Conservation (phyloP, 2,888 invertebrate genomes). For the Cheilosia vulpina region DNA sequence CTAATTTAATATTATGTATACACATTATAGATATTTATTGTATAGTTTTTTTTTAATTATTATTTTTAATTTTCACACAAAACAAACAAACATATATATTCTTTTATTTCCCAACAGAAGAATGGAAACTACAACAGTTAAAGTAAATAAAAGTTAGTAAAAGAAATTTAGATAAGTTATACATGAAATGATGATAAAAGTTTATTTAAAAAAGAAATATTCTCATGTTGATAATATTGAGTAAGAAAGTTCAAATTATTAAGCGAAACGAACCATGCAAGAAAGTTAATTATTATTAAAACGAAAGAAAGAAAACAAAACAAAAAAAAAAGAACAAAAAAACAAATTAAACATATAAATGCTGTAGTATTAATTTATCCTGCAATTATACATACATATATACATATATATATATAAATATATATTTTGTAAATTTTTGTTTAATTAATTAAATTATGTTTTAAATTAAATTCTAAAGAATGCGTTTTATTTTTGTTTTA, state of each 20-base stretch:
- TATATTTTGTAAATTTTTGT: constrained; percentile 75
- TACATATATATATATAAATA: constrained; percentile 50
- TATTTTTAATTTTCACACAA: constrained; percentile 42
- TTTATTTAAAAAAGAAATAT: constrained; percentile 36
- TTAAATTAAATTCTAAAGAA: constrained; percentile 72
- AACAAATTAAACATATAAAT: constrained; percentile 63
- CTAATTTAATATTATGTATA: constrained; percentile 54
- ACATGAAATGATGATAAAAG: constrained; percentile 51
- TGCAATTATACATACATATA: constrained; percentile 69
- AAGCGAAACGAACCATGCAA: constrained; percentile 64
- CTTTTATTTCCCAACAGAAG: constrained; percentile 57
- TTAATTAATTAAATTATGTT: constrained; percentile 75
- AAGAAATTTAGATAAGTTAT: constrained; percentile 58
- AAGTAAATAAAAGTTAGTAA: constrained; percentile 48
- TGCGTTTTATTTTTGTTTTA: constrained; percentile 39
- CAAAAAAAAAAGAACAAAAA: no score
- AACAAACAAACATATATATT: constrained; percentile 22
- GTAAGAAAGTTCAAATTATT: constrained; percentile 73
- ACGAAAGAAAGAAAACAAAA: constrained; percentile 22
- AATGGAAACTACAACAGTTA: constrained; percentile 48
- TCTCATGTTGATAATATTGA: constrained; percentile 74
- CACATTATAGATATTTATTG: constrained; percentile 73
- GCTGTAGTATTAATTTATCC: constrained; percentile 74
- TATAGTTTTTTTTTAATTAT: constrained; percentile 56
- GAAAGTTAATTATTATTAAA: constrained; percentile 61